Evolutionary conservation across 1,140 invertebrate genomes (phyloP).

Genomic region (Gerris buenoi): DNA sequence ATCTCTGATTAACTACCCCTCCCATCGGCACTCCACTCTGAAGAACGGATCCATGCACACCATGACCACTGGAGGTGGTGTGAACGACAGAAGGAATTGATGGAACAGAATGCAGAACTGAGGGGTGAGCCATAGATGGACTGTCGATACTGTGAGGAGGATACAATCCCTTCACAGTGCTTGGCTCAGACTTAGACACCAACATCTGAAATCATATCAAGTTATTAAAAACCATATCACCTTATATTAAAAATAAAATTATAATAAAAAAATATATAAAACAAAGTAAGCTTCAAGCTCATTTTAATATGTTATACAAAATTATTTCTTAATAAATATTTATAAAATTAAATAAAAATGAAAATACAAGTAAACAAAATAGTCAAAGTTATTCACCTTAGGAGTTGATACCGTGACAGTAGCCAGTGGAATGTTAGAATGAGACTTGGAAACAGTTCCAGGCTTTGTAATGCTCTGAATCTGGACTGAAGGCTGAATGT

Average conservation of each 20-base stretch:
- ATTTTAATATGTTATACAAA: no score
- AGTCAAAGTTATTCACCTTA: not conserved
- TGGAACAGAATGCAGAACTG: not conserved
- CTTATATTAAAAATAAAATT: no score
- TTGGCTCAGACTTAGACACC: not conserved
- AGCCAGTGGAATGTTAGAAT: constrained; percentile 15
- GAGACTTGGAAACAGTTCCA: not conserved
- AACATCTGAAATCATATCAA: not conserved
- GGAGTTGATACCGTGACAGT: constrained; percentile 13
- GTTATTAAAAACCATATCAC: no score
- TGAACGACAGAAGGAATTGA: not conserved
- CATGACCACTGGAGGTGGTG: not conserved
- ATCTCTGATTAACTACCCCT: not conserved
- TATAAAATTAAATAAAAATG: no score
- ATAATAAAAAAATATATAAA: no score
- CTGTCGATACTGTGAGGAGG: not conserved
- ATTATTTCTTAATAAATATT: no score
- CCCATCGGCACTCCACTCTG: no score
- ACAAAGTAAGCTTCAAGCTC: no score
- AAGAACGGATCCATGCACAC: no score
- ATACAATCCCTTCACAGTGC: not conserved
- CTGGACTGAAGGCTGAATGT: not conserved
- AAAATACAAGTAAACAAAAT: not conserved
- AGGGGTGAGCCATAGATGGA: no score
- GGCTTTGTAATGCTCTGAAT: not conserved